A percentile compares a stretch with the other conserved stretches of the same genome.
These are phyloP conservation scores for Torymus tubicola DNA, from an alignment of 2,888 invertebrate genomes.

Conservation along the genomic window DNA sequence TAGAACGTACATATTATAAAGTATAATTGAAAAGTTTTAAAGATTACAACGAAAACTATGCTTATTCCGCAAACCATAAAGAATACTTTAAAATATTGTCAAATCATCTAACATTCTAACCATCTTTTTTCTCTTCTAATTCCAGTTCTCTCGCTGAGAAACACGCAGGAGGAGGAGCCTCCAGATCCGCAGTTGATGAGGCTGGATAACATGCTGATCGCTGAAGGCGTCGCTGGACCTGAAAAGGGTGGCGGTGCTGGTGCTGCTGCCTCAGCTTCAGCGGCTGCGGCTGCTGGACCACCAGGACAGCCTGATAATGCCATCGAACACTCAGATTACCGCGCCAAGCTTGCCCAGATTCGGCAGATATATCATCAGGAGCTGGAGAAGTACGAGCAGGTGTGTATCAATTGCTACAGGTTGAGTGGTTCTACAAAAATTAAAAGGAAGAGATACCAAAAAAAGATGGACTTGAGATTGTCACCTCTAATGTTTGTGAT, in stretches of 20 bases:
- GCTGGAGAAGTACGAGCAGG: constrained; percentile 99
- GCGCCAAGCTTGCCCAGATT: constrained; percentile 98
- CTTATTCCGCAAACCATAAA: too few species aligned
- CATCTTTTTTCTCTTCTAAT: constrained; percentile 56
- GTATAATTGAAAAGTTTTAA: too few species aligned
- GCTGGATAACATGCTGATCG: constrained; percentile 98
- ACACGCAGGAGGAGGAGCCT: constrained; percentile 98
- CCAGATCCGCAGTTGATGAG: constrained; percentile 99
- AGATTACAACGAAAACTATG: too few species aligned
- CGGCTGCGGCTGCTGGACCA: constrained; percentile 83
- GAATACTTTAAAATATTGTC: too few species aligned
- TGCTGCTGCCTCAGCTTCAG: constrained; percentile 93
- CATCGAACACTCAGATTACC: constrained; percentile 99
- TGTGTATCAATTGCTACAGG: constrained; percentile 66
- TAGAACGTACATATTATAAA: too few species aligned
- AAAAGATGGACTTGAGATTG: too few species aligned
- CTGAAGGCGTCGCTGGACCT: constrained; percentile 98
- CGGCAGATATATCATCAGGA: constrained; percentile 99
- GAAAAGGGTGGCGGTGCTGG: constrained; percentile 94
- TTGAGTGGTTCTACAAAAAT: too few species aligned
- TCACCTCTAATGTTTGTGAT: too few species aligned
- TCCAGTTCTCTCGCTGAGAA: constrained; percentile 93
- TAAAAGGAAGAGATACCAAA: too few species aligned
- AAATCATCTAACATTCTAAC: not conserved
- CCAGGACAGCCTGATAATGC: constrained; percentile 93